A percentile compares a stretch with the other conserved stretches of the same genome.
Evolutionary conservation across 2,113 vertebrate genomes (phyloP).

Genomic region (Hydropotes inermis): DNA sequence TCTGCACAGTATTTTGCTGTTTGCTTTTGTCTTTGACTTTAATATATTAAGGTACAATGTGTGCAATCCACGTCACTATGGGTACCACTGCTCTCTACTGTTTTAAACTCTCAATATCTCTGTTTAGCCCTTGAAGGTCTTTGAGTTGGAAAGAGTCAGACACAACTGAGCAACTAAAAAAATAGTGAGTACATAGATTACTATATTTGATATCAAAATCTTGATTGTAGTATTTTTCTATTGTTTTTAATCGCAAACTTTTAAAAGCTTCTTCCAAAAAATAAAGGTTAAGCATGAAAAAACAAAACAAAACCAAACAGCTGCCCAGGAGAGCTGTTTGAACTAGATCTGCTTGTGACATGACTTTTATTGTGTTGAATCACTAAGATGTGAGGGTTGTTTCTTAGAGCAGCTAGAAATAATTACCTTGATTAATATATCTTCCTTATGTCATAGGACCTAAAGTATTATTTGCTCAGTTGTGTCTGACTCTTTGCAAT

Average conservation of each 20-base stretch:
- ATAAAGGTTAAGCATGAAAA: not conserved
- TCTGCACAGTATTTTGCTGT: not conserved
- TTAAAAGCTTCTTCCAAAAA: not conserved
- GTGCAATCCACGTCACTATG: not conserved
- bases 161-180: not conserved
- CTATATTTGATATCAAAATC: not conserved
- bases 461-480: not conserved
- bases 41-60: not conserved
- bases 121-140: not conserved
- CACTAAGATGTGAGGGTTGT: not conserved
- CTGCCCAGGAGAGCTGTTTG: not conserved
- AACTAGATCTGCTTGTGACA: not conserved
- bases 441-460: not conserved
- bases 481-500: not conserved
- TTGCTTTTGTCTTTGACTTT: not conserved
- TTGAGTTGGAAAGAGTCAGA: not conserved
- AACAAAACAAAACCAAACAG: not conserved
- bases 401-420: not conserved
- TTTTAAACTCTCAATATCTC: conserved; percentile 1
- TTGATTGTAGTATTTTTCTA: not conserved
- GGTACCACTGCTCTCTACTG: not conserved
- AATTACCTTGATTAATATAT: conserved; percentile 11
- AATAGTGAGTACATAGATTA: not conserved
- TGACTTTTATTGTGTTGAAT: not conserved
- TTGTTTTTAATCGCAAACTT: not conserved